phyloP scores from a whole-genome alignment of 2,888 invertebrate genomes.

The Kryphioiulus occultus region DNA sequence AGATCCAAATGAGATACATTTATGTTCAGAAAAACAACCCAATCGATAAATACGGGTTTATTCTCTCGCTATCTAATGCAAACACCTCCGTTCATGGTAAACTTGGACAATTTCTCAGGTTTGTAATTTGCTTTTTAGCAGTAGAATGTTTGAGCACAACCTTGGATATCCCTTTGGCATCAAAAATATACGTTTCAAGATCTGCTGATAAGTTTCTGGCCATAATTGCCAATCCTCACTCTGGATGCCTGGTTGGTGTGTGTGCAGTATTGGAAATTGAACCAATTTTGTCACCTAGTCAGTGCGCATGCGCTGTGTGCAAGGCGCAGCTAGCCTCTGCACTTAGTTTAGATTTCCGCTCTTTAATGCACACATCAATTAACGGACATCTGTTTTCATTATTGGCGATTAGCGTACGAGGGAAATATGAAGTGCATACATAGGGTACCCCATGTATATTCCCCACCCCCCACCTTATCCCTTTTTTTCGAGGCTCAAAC shows the following conservation, averaged over 20 bases:
- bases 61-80: not conserved
- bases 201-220: too few relatives aligned
- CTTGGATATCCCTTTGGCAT: too few relatives aligned
- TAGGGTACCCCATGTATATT: not conserved
- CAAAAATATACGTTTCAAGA: too few relatives aligned
- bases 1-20: not conserved
- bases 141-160: not conserved
- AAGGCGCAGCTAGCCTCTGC: too few relatives aligned
- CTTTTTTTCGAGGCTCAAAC: not conserved
- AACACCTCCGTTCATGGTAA: not conserved
- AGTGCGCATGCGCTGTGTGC: not conserved
- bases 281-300: not conserved
- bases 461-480: not conserved
- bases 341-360: not conserved
- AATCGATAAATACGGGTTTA: not conserved
- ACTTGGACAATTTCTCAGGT: too few relatives aligned
- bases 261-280: not conserved
- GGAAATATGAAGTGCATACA: not conserved
- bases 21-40: not conserved
- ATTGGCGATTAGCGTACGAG: not conserved
- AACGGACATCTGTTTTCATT: not conserved
- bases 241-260: not conserved
- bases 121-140: not conserved
- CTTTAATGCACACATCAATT: conserved; percentile 24
- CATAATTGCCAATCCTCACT: too few relatives aligned